Conservation (phyloP, 2,113 vertebrate genomes). For the Rissa tridactyla region DNA sequence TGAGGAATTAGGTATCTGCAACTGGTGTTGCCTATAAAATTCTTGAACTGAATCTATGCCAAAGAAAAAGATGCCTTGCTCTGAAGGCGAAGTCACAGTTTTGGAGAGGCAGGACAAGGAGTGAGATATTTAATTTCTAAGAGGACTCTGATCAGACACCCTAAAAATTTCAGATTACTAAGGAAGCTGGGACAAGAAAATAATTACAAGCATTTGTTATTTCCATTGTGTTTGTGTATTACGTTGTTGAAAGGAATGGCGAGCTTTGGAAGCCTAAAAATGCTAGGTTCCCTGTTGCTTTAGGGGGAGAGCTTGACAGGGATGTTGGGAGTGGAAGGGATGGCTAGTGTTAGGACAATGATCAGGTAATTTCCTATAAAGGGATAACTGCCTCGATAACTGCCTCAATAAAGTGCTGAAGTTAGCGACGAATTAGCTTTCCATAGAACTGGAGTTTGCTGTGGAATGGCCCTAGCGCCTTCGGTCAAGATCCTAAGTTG, state of each 20-base stretch:
- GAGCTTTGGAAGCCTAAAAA: background rate
- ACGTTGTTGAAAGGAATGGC: background rate
- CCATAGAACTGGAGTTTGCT: background rate
- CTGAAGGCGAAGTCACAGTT: background rate
- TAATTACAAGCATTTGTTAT: background rate
- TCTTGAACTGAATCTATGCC: background rate
- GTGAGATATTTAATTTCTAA: background rate
- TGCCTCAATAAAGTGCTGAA: background rate
- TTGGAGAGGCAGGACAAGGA: background rate
- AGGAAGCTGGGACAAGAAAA: background rate
- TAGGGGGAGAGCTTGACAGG: accelerated
- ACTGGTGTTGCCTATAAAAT: background rate
- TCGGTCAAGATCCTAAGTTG: background rate
- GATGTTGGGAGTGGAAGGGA: background rate
- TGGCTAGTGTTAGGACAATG: background rate
- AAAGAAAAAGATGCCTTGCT: background rate
- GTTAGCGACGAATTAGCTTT: background rate
- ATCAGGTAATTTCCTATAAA: background rate
- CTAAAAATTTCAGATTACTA: background rate
- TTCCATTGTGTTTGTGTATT: background rate
- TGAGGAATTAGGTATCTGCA: background rate
- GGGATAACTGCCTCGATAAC: background rate
- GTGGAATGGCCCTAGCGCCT: background rate
- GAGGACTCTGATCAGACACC: background rate
- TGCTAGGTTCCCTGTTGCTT: background rate